These are phyloP conservation scores for Torymus aiolomorphi DNA, from an alignment of 2,888 invertebrate genomes.

Conservation along the genomic window DNA sequence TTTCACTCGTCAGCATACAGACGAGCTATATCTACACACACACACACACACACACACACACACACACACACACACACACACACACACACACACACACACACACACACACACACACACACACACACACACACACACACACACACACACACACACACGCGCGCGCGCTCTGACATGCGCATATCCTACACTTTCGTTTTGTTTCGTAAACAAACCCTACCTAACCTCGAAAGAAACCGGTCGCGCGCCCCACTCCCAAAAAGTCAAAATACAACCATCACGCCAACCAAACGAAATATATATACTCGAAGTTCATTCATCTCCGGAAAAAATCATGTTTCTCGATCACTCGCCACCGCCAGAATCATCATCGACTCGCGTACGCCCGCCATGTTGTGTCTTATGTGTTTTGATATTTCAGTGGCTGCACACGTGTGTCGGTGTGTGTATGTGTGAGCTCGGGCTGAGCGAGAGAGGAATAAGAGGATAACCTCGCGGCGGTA, in stretches of 20 bases:
- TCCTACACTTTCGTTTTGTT: slow-evolving; percentile 29
- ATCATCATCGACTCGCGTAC: background rate
- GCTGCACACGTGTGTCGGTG: background rate
- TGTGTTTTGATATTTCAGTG: slow-evolving; percentile 38
- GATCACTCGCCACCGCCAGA: too few species aligned
- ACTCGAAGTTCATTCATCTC: too few species aligned
- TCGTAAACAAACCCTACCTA: slow-evolving; percentile 59
- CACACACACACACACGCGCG: too few species aligned
- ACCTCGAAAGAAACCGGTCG: slow-evolving; percentile 46
- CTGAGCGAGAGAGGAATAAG: background rate
- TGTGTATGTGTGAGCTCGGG: background rate
- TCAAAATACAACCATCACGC: too few species aligned
- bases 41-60: too few species aligned
- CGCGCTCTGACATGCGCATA: too few species aligned
- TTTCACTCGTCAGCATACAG: slow-evolving; percentile 63
- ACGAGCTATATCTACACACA: slow-evolving; percentile 48
- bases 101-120: too few species aligned
- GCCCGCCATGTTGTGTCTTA: slow-evolving; percentile 52
- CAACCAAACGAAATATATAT: background rate
- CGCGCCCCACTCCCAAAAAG: too few species aligned
- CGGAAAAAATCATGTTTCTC: too few species aligned
- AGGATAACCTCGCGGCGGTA: slow-evolving; percentile 25
- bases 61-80: too few species aligned
- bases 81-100: too few species aligned
- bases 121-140: too few species aligned